These are phyloP conservation scores for Todus mexicanus DNA, from an alignment of 2,797 vertebrate genomes.

Conservation along the genomic window DNA sequence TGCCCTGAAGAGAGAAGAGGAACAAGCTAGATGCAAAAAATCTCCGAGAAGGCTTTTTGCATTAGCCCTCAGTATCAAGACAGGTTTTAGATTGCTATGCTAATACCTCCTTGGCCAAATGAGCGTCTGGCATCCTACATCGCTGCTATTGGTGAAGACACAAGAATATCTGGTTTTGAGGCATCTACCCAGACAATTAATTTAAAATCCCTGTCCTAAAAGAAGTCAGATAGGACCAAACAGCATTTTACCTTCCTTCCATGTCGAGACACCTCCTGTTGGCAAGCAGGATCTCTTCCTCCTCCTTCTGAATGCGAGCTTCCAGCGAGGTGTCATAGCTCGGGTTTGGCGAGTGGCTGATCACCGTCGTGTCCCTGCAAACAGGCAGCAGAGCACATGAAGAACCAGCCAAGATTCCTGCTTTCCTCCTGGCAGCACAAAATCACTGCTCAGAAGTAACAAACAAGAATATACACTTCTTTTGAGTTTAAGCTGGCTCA, in stretches of 20 bases:
- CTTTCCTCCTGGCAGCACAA: neutral
- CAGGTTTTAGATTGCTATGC: neutral
- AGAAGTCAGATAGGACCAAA: neutral
- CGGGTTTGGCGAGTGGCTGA: slow-evolving; percentile 89
- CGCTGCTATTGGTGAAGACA: neutral
- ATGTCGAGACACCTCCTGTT: slow-evolving; percentile 98
- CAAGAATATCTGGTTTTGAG: slow-evolving; percentile 37
- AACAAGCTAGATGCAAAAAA: neutral
- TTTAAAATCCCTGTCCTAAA: neutral
- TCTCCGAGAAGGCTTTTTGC: neutral
- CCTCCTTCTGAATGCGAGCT: slow-evolving; percentile 96
- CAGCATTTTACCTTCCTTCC: slow-evolving; percentile 89
- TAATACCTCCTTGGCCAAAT: neutral
- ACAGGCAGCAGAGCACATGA: neutral
- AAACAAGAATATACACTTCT: neutral
- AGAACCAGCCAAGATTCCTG: neutral
- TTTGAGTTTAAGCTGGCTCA: neutral
- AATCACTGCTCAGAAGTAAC: neutral
- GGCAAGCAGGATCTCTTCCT: slow-evolving; percentile 96
- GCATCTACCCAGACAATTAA: neutral
- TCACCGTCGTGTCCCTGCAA: slow-evolving; percentile 86
- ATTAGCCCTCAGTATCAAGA: slow-evolving; percentile 5
- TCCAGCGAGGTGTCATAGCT: slow-evolving; percentile 96
- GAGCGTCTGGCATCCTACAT: neutral
- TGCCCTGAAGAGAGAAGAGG: neutral